A percentile compares a stretch with the other conserved stretches of the same genome.
Evolutionary conservation across 2,797 vertebrate genomes (phyloP).

Genomic region (Lagorchestes hirsutus): DNA sequence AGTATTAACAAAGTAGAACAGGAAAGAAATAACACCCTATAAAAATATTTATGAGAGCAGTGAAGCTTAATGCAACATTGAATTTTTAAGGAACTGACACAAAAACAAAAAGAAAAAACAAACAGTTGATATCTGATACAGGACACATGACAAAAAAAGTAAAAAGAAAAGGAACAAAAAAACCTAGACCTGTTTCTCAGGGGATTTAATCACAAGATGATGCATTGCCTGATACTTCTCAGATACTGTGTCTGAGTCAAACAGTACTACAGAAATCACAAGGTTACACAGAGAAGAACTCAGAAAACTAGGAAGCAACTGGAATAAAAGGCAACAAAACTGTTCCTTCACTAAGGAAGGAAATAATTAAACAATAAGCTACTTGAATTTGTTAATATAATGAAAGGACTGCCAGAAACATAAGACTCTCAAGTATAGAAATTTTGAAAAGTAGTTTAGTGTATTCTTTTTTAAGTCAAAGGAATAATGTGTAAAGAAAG

Average conservation of each 20-base stretch:
- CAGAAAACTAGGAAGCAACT: slow-evolving; percentile 36
- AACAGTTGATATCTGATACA: neutral
- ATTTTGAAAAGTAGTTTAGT: slow-evolving; percentile 27
- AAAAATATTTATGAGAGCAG: slow-evolving; percentile 46
- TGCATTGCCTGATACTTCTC: slow-evolving; percentile 45
- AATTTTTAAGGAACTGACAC: neutral
- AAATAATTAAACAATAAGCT: slow-evolving; percentile 50
- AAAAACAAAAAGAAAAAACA: slow-evolving; percentile 44
- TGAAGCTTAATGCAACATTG: slow-evolving; percentile 38
- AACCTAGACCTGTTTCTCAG: slow-evolving; percentile 63
- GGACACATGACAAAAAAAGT: neutral
- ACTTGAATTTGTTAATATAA: neutral
- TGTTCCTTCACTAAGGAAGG: slow-evolving; percentile 45
- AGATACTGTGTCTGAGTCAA: slow-evolving; percentile 35
- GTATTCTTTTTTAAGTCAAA: slow-evolving; percentile 50
- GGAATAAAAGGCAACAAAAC: slow-evolving; percentile 44
- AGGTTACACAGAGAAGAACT: slow-evolving; percentile 40
- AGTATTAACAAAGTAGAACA: slow-evolving; percentile 36
- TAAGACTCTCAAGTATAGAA: slow-evolving; percentile 35
- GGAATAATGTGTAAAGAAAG: neutral
- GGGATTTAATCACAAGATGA: slow-evolving; percentile 69
- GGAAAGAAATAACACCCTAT: slow-evolving; percentile 20
- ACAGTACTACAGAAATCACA: neutral
- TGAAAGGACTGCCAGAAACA: neutral
- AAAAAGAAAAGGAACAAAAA: slow-evolving; percentile 38